Percentiles rank a stretch among this genome's conserved stretches.
These are phyloP conservation scores for Chrysochloris asiatica DNA, from an alignment of 2,113 vertebrate genomes.

Conservation along the genomic window DNA sequence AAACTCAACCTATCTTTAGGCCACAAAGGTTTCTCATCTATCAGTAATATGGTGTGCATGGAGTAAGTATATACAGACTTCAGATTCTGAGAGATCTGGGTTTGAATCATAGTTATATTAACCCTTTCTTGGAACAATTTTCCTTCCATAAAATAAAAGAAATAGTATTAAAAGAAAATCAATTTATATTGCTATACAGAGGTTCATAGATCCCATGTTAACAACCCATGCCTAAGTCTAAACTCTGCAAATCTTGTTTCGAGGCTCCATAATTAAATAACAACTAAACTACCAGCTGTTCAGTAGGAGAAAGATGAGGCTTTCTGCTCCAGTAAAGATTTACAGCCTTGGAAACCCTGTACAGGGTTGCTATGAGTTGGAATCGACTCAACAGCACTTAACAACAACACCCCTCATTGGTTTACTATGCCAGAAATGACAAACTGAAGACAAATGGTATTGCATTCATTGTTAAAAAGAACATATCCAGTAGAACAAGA, in stretches of 20 bases:
- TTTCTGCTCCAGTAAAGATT: no score
- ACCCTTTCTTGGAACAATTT: conserved; percentile 37
- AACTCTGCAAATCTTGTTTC: no score
- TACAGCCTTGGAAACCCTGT: no score
- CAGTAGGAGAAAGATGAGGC: no score
- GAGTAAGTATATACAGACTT: neutral
- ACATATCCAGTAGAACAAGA: no score
- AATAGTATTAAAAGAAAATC: neutral
- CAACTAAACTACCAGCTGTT: neutral
- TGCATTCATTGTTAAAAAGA: no score
- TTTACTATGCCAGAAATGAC: neutral
- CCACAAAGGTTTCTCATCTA: neutral
- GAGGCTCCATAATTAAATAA: no score
- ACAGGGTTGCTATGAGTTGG: no score
- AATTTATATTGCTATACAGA: neutral
- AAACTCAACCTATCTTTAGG: conserved; percentile 11
- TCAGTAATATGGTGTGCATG: neutral
- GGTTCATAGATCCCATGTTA: no score
- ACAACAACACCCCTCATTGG: neutral
- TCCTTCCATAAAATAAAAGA: conserved; percentile 3
- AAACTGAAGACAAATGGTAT: conserved; percentile 16
- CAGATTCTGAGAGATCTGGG: neutral
- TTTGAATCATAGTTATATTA: neutral
- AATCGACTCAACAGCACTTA: no score
- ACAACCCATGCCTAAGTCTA: no score